Conservation (phyloP, 2,113 vertebrate species). For the Mystacornis crossleyi region DNA sequence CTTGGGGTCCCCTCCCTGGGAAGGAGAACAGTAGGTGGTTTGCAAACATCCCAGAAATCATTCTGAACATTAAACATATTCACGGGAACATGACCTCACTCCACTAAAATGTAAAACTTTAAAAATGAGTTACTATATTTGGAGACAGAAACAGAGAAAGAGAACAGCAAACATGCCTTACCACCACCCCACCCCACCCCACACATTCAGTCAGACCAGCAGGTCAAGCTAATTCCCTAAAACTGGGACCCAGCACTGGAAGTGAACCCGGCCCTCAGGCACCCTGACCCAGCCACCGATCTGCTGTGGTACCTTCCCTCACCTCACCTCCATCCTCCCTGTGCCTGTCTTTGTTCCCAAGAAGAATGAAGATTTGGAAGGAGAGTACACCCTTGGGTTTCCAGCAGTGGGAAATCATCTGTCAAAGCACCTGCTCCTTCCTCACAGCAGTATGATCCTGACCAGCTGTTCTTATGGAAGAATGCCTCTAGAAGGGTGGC, state of each 20-base stretch:
- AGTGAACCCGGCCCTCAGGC: background rate
- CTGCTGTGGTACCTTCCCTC: background rate
- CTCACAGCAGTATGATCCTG: background rate
- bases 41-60: conserved; percentile 11
- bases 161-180: background rate
- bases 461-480: background rate
- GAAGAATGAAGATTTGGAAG: background rate
- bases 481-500: background rate
- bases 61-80: background rate
- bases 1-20: background rate
- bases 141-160: conserved; percentile 11
- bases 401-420: background rate
- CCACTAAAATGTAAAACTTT: conserved; percentile 24
- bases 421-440: background rate
- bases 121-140: conserved; percentile 23
- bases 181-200: background rate
- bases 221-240: background rate
- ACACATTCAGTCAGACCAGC: fast-evolving
- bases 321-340: background rate
- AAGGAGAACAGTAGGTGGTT: background rate
- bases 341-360: background rate
- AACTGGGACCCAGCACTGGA: background rate
- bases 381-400: background rate
- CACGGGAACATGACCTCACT: conserved; percentile 16
- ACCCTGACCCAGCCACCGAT: background rate